Evolutionary conservation across 1,140 invertebrate species (phyloP).

Genomic region (Odontomachus brunneus): DNA sequence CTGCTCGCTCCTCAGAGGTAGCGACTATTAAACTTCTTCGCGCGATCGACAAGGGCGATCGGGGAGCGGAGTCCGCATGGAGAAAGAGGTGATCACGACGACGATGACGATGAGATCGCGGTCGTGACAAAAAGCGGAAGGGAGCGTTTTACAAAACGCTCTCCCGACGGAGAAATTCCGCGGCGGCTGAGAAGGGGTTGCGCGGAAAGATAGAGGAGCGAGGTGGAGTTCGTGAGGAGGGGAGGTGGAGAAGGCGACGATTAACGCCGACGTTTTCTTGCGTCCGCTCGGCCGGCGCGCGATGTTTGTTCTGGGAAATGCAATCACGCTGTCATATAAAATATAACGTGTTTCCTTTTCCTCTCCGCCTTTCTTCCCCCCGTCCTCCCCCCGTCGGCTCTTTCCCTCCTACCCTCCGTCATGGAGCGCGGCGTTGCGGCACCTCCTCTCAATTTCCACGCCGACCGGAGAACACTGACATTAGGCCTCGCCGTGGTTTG

Average conservation of each 20-base stretch:
- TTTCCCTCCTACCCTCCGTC: conserved; percentile 5
- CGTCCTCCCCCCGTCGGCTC: not conserved
- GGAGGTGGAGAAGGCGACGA: conserved; percentile 55
- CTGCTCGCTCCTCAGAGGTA: not conserved
- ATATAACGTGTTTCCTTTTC: conserved; percentile 78
- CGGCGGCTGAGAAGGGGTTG: conserved; percentile 7
- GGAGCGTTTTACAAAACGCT: conserved; percentile 39
- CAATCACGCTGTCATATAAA: conserved; percentile 80
- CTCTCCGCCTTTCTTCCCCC: conserved; percentile 28
- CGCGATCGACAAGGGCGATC: not conserved
- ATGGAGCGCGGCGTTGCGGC: conserved; percentile 25
- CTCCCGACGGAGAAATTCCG: conserved; percentile 44
- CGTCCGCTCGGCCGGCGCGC: conserved; percentile 69
- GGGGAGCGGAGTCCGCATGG: not conserved
- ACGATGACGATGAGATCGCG: not conserved
- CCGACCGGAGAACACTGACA: conserved; percentile 64
- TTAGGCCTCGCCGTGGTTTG: conserved; percentile 63
- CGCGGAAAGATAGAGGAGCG: not conserved
- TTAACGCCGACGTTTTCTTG: conserved; percentile 76
- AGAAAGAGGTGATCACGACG: not conserved
- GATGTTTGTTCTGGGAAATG: conserved; percentile 82
- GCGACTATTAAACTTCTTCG: not conserved
- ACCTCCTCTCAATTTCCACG: conserved; percentile 72
- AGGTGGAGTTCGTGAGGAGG: not conserved
- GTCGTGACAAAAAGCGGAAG: not conserved